phyloP scores from a whole-genome alignment of 2,113 vertebrate species.

The Reinhardtius hippoglossoides region DNA sequence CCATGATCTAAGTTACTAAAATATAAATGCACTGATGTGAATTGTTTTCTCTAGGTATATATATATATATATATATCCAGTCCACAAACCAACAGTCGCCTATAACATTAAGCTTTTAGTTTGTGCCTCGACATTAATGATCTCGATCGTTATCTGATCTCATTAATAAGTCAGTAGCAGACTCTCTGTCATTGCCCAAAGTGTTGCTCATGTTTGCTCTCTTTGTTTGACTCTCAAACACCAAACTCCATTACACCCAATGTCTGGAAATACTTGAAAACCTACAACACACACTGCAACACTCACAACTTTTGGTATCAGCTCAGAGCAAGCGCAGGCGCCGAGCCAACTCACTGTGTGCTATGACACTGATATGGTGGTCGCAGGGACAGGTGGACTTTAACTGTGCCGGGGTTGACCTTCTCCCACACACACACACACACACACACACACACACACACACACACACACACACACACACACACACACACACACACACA shows the following conservation, averaged over 20 bases:
- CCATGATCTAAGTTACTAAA: too few species aligned
- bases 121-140: background rate
- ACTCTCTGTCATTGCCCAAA: background rate
- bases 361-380: conserved; percentile 44
- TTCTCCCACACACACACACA: conserved; percentile 22
- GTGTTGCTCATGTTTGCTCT: background rate
- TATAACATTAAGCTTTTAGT: background rate
- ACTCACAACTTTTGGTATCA: background rate
- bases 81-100: background rate
- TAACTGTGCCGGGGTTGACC: conserved; percentile 40
- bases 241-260: background rate
- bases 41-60: too few species aligned
- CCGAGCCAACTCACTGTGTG: conserved; percentile 5
- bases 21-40: too few species aligned
- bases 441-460: background rate
- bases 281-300: background rate
- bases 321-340: conserved; percentile 19
- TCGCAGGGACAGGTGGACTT: conserved; percentile 68
- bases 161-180: background rate
- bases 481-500: background rate
- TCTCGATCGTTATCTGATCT: background rate
- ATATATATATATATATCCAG: background rate
- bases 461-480: background rate
- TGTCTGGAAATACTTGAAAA: background rate
- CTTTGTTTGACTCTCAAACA: background rate